Evolutionary conservation across 2,888 invertebrate species (phyloP), one percentile per base, ranked within the genome.

Genomic region (Crossocerus cetratus): DNA sequence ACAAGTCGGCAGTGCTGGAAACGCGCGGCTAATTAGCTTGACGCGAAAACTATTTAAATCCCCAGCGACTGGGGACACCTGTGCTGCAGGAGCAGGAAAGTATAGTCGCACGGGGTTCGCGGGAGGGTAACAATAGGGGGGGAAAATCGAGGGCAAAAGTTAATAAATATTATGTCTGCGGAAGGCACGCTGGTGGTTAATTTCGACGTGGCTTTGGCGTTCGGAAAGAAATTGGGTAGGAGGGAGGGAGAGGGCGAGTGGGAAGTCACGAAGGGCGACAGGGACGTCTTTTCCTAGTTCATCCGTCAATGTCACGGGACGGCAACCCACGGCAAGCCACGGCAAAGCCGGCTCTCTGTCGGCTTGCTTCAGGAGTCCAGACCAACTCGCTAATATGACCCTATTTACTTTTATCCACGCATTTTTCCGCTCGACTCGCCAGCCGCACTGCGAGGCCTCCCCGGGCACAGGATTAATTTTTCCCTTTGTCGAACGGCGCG

Each of bases 271-370:
- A 73, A 65, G 72, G 70, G 68, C 62, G 72, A 69, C 61, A 69
- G 70, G 65, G 81, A 84, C 85, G 83, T 77, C 83, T 86, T 84
- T 86, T 84, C 83, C 83, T 73, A 84, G 83, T 85, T 81, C 87
- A 89, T 89, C 81, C 86, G 87, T 89, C 89, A 88, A 84, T 78
- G 89, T 88, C 89, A 86, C 66, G 77, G 60, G 55, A 44, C 44
- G 65, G 23, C 69, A 65, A 61, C 23, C 53, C 42, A 49, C 55
- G 65, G 23, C 69, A 65, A 61, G 21, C 53, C 42, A 49, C 55
- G 64, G 54, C 55, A 75, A 81, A 81, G 77, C 65, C 32, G 32
- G n/a, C n/a, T n/a, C 8, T 5, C 32, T 32, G 32, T 32, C 32
- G 32, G 32, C 62, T 56, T 69, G 67, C 70, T 64, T 69, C 69